A percentile compares a stretch with the other conserved stretches of the same genome.
Evolutionary conservation across 1,140 invertebrate genomes (phyloP).

Genomic region (Ostrea denselamellosa): DNA sequence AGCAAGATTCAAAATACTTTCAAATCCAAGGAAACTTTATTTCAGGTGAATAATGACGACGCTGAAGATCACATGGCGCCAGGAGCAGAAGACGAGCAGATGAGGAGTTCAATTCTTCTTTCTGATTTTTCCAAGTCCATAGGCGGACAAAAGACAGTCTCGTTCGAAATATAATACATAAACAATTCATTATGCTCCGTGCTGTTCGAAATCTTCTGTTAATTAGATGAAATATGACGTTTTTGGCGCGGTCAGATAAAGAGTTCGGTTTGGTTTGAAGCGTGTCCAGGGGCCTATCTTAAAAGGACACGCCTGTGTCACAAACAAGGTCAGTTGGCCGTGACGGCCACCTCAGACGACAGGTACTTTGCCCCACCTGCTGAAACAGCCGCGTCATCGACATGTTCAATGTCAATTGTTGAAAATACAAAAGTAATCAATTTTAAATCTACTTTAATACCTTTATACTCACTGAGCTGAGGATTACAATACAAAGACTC

Average conservation of each 20-base stretch:
- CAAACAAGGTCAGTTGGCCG: not conserved
- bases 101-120: not conserved
- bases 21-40: not conserved
- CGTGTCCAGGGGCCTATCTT: conserved; percentile 6
- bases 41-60: not conserved
- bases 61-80: not conserved
- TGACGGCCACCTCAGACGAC: not conserved
- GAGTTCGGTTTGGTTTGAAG: conserved; percentile 9
- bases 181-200: not conserved
- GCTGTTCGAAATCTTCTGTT: not conserved
- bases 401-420: not conserved
- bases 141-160: not conserved
- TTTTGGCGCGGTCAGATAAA: not conserved
- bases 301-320: not conserved
- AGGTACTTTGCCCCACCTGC: conserved; percentile 11
- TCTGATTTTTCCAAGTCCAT: not conserved
- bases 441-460: not conserved
- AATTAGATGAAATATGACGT: not conserved
- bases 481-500: conserved; percentile 2
- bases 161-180: not conserved
- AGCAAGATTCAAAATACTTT: not conserved
- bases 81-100: not conserved
- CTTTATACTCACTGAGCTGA: not conserved
- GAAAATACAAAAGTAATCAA: conserved; percentile 17
- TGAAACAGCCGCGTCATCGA: conserved; percentile 10